Conservation (phyloP, 2,797 vertebrate species). For the Graptemys geographica region DNA sequence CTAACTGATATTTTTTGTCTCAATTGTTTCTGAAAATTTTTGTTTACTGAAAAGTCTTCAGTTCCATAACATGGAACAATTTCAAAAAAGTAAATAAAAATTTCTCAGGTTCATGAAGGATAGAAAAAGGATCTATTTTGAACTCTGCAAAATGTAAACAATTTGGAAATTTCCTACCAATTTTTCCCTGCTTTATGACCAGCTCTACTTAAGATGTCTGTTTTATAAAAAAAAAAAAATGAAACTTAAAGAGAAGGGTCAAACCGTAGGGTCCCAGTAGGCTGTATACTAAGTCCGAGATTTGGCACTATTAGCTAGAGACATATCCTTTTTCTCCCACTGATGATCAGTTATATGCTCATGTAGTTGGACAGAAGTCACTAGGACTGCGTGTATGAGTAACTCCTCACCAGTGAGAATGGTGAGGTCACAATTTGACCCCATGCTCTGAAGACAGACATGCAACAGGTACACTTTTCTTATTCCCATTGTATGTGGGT, state of each 20-base stretch:
- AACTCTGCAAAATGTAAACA: background rate
- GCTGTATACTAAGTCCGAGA: background rate
- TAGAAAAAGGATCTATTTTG: background rate
- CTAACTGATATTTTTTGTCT: background rate
- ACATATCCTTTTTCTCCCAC: background rate
- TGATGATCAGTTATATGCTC: background rate
- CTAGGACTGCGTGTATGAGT: background rate
- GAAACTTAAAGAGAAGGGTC: no score
- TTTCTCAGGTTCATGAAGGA: background rate
- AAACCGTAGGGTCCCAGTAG: no score
- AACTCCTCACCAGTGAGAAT: background rate
- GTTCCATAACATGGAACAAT: background rate
- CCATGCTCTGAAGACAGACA: background rate
- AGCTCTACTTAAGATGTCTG: background rate
- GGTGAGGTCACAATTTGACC: background rate
- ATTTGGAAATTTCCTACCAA: background rate
- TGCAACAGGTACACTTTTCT: background rate
- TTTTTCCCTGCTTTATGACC: background rate
- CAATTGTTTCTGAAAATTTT: background rate
- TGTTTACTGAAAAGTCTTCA: background rate
- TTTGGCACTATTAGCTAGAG: background rate
- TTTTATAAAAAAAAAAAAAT: no score
- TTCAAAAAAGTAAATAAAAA: background rate
- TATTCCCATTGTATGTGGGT: constrained; percentile 60
- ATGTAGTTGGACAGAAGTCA: background rate